phyloP scores from a whole-genome alignment of 1,140 invertebrate species.

The Drosophila auraria region DNA sequence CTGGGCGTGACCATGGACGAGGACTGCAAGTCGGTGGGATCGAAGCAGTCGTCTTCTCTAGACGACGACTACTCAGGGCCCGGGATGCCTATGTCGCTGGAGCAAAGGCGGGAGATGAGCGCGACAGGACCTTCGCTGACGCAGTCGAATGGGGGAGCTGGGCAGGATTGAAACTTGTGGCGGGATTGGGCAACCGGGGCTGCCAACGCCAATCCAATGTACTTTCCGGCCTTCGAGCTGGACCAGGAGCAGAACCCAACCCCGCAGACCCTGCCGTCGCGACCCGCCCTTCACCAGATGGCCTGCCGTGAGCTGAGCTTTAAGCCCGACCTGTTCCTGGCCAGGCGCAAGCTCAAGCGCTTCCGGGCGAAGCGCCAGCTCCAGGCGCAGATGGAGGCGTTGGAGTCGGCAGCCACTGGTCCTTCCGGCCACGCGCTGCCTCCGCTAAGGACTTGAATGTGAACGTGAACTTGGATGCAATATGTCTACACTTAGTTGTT shows the following conservation, averaged over 20 bases:
- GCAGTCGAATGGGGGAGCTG: constrained; percentile 88
- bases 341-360: constrained; percentile 75
- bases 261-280: constrained; percentile 24
- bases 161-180: constrained; percentile 87
- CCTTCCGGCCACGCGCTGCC: constrained; percentile 52
- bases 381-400: constrained; percentile 55
- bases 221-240: constrained; percentile 76
- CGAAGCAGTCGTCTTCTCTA: constrained; percentile 88
- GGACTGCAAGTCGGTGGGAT: constrained; percentile 88
- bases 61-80: constrained; percentile 86
- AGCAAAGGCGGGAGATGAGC: constrained; percentile 77
- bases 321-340: constrained; percentile 73
- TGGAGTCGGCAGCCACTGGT: constrained; percentile 7
- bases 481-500: constrained; percentile 50
- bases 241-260: constrained; percentile 41
- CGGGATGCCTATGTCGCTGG: constrained; percentile 85
- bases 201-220: constrained; percentile 83
- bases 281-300: constrained; percentile 33
- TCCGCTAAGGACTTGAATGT: constrained; percentile 58
- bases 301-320: constrained; percentile 73
- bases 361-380: constrained; percentile 65
- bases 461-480: constrained; percentile 63
- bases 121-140: constrained; percentile 71
- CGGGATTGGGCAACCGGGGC: constrained; percentile 80
- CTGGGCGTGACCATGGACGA: constrained; percentile 86